A percentile compares a stretch with the other conserved stretches of the same genome.
phyloP scores from a whole-genome alignment of 1,140 invertebrate genomes.

The Acromyrmex charruanus region DNA sequence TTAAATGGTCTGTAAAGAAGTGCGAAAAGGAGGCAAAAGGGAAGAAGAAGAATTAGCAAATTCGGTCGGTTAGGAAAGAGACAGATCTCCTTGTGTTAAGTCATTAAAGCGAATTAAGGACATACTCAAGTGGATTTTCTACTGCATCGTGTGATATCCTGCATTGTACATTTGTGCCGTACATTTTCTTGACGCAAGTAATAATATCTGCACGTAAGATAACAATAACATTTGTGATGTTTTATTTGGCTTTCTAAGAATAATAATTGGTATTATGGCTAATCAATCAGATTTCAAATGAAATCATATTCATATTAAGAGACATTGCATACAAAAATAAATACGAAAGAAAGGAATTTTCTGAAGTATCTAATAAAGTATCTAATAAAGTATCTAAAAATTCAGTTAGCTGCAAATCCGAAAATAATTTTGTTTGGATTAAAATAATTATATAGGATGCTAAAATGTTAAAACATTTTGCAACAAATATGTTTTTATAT shows the following conservation, averaged over 20 bases:
- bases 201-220: slow-evolving; percentile 37
- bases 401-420: too few relatives aligned
- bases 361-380: too few relatives aligned
- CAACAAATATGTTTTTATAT: too few relatives aligned
- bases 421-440: too few relatives aligned
- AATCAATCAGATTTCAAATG: not conserved
- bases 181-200: slow-evolving; percentile 23
- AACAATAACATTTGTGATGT: slow-evolving; percentile 57
- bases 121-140: not conserved
- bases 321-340: not conserved
- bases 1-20: slow-evolving; percentile 64
- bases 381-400: too few relatives aligned
- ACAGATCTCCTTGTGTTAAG: slow-evolving; percentile 22
- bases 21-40: not conserved
- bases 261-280: not conserved
- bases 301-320: slow-evolving; percentile 4
- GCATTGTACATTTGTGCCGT: slow-evolving; percentile 14
- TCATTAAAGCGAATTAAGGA: slow-evolving; percentile 64
- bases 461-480: too few relatives aligned
- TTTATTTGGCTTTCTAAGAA: slow-evolving; percentile 12
- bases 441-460: too few relatives aligned
- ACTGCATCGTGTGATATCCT: not conserved
- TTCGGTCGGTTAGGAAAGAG: slow-evolving; percentile 14
- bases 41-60: slow-evolving; percentile 2
- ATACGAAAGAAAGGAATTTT: not conserved